Conservation (phyloP, 1,140 invertebrate genomes). For the Neodiprion pinetum region DNA sequence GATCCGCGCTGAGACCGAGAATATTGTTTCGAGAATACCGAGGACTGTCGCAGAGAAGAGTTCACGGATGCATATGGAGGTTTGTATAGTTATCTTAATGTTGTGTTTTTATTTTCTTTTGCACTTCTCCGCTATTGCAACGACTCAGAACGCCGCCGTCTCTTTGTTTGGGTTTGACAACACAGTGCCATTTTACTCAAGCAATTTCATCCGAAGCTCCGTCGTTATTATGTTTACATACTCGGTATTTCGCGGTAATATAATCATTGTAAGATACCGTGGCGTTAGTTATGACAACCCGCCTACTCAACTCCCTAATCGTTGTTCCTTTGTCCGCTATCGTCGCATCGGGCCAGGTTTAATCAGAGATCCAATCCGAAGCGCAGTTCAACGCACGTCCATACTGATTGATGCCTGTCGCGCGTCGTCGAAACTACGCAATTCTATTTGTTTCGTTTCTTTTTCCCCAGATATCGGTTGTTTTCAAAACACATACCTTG, state of each 20-base stretch:
- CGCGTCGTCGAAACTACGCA: slow-evolving; percentile 30
- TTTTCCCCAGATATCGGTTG: slow-evolving; percentile 10
- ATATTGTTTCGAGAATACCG: slow-evolving; percentile 38
- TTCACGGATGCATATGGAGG: slow-evolving; percentile 60
- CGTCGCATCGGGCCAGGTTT: not conserved
- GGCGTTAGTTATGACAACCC: too few relatives aligned
- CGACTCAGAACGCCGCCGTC: too few relatives aligned
- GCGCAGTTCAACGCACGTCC: not conserved
- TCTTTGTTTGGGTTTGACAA: slow-evolving; percentile 33
- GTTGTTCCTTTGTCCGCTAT: not conserved
- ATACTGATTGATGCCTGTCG: slow-evolving; percentile 19
- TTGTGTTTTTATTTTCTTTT: too few relatives aligned
- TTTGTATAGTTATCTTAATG: slow-evolving; percentile 32
- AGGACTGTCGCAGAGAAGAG: slow-evolving; percentile 42
- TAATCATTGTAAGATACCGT: too few relatives aligned
- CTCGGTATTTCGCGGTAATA: too few relatives aligned
- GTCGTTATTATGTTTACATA: too few relatives aligned
- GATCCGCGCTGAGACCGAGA: slow-evolving; percentile 43
- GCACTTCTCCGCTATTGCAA: too few relatives aligned
- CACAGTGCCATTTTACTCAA: not conserved
- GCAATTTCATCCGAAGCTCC: not conserved
- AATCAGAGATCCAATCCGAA: not conserved
- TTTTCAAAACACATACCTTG: not conserved
- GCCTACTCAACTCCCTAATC: too few relatives aligned
- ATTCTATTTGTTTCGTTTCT: slow-evolving; percentile 25